Base-by-base conservation (phyloP, 1,140 invertebrate genomes). In the Brachionus rubens region DNA sequence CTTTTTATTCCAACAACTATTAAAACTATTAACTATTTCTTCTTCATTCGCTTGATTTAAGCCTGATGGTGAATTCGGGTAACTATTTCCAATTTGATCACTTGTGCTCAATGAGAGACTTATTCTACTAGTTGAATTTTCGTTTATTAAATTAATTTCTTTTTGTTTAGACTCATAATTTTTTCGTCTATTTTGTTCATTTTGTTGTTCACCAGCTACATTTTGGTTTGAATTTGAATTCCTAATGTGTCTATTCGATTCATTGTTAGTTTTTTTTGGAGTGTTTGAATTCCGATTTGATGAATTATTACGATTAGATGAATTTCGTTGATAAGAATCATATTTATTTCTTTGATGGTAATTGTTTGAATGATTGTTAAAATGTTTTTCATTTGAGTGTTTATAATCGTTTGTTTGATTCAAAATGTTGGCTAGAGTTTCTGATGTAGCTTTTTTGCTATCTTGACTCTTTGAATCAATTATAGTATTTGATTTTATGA, bases 391-490 rank as follows among this genome's bases (percentile, higher is more conserved):
- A 14, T 14, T 46, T 46, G 43, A 16, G 3, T 46, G 3, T 14
- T 46, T 46, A 14, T 14, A 46, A 3, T 36, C 33, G 9, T 36
- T 36, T 5, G 33, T 36, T 36, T 59, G 40, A 26, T 65, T 65
- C 12, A 65, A 14, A 43, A 65, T 65, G 10, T 65, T 65, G 24
- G 59, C 59, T 3, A 65, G 19, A 21, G 59, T 65, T 4, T 65
- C 59, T 9, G 36, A 43, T 5, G 59, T 65, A 10, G 59, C 59
- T 19, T 41, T 65, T 24, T 65, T 65, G 59, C 59, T 65, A 7
- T 65, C 59, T 3, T 65, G 33, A 14, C 40, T 28, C 1, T 41
- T 65, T 24, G 59, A 65, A 41, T 65, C 59, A n/a, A 65, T 65
- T 10, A 65, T 24, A 21, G 21, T 41, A 36, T 65, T 65, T 5